Percentiles rank a stretch among this genome's conserved stretches.
Evolutionary conservation across 2,113 vertebrate genomes (phyloP).

Genomic region (Talpa occidentalis): DNA sequence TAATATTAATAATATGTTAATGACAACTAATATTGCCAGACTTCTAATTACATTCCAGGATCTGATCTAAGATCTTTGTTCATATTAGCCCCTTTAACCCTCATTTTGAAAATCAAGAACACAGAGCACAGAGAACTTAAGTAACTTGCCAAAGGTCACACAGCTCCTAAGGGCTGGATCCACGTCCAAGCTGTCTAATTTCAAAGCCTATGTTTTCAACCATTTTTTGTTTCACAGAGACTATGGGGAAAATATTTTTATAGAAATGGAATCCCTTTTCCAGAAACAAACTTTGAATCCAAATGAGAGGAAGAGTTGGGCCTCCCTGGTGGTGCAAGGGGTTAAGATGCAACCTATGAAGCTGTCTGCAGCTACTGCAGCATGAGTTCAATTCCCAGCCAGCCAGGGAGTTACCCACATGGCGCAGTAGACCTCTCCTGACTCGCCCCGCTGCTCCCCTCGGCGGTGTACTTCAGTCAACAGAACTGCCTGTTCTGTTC

Average conservation of each 20-base stretch:
- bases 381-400: too few relatives aligned
- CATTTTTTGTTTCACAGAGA: not conserved
- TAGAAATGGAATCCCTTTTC: not conserved
- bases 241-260: too few relatives aligned
- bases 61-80: not conserved
- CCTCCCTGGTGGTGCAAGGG: too few relatives aligned
- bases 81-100: not conserved
- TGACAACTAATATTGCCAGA: not conserved
- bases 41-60: not conserved
- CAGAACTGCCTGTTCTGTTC: too few relatives aligned
- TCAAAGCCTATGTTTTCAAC: not conserved
- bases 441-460: too few relatives aligned
- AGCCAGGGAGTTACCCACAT: too few relatives aligned
- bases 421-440: too few relatives aligned
- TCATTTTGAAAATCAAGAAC: not conserved
- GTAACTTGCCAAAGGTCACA: constrained; percentile 24
- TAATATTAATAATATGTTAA: not conserved
- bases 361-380: too few relatives aligned
- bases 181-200: not conserved
- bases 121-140: not conserved
- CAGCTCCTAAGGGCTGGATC: not conserved
- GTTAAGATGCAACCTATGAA: too few relatives aligned
- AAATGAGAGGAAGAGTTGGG: not conserved
- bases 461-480: too few relatives aligned
- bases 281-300: not conserved